A percentile compares a stretch with the other conserved stretches of the same genome.
Evolutionary conservation across 37 sponge, comb jelly and placozoan genomes (phyloP).

Genomic region (Cliona cf. orientalis): DNA sequence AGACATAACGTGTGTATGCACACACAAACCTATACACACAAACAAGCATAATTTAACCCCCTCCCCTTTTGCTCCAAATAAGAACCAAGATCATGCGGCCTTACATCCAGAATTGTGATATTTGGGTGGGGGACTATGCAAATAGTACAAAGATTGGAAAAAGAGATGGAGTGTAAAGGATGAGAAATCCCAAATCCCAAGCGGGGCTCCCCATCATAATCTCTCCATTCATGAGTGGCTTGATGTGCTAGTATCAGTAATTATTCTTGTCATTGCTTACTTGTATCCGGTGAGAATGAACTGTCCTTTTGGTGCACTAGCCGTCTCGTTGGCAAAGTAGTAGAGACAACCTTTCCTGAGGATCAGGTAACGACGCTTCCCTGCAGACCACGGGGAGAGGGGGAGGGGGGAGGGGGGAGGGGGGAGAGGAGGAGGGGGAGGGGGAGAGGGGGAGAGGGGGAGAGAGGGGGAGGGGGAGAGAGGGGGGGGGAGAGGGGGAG

Average conservation of each 20-base stretch:
- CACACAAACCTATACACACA: too few species aligned
- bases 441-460: background rate
- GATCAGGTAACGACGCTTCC: slow-evolving; percentile 83
- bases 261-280: slow-evolving; percentile 31
- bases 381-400: slow-evolving; percentile 42
- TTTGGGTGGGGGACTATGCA: too few species aligned
- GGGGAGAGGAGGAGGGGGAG: background rate
- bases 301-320: slow-evolving; percentile 61
- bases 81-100: too few species aligned
- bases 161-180: too few species aligned
- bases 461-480: background rate
- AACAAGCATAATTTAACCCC: too few species aligned
- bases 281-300: slow-evolving; percentile 70
- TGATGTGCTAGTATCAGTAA: background rate
- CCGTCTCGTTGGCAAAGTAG: slow-evolving; percentile 79
- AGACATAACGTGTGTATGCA: too few species aligned
- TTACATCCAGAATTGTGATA: too few species aligned
- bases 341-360: slow-evolving; percentile 80
- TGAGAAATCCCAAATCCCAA: too few species aligned
- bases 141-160: too few species aligned
- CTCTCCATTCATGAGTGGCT: background rate
- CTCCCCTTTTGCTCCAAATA: too few species aligned
- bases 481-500: too few species aligned
- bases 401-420: background rate
- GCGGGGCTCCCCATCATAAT: too few species aligned